Conservation (phyloP, 2,113 vertebrate species). For the Cyprinodon brontotheroides region DNA sequence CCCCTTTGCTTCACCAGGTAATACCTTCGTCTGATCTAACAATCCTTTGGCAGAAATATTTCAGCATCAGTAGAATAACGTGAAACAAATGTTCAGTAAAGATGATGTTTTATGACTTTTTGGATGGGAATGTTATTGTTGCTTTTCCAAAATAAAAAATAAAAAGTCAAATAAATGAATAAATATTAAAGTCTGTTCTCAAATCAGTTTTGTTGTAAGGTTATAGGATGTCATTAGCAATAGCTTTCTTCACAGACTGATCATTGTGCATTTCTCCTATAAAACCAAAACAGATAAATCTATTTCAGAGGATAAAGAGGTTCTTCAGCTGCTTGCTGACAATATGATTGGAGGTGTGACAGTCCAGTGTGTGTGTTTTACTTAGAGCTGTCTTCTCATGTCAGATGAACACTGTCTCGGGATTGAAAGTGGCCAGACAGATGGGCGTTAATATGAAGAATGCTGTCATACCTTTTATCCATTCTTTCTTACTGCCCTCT, state of each 20-base stretch:
- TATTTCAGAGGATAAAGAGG: constrained; percentile 24
- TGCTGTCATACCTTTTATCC: constrained; percentile 41
- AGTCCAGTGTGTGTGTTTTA: constrained; percentile 37
- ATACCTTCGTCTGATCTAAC: not conserved
- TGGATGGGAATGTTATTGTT: not conserved
- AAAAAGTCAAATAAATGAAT: not conserved
- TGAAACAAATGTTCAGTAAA: not conserved
- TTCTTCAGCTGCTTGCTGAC: constrained; percentile 26
- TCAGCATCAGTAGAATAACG: not conserved
- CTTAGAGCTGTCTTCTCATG: constrained; percentile 30
- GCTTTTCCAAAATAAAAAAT: not conserved
- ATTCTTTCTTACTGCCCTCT: constrained; percentile 19
- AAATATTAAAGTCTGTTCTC: not conserved
- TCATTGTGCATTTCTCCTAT: constrained; percentile 1
- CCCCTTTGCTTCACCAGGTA: not conserved
- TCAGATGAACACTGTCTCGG: constrained; percentile 36
- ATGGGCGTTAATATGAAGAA: constrained; percentile 57
- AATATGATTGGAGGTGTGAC: constrained; percentile 46
- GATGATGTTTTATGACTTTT: not conserved
- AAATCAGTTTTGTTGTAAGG: not conserved
- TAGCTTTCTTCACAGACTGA: constrained; percentile 2
- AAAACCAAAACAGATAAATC: constrained; percentile 20
- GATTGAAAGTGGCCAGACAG: constrained; percentile 35
- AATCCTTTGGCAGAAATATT: not conserved
- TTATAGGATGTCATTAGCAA: not conserved